Conservation (phyloP, 2,888 invertebrate species). For the Pandemis heparana region DNA sequence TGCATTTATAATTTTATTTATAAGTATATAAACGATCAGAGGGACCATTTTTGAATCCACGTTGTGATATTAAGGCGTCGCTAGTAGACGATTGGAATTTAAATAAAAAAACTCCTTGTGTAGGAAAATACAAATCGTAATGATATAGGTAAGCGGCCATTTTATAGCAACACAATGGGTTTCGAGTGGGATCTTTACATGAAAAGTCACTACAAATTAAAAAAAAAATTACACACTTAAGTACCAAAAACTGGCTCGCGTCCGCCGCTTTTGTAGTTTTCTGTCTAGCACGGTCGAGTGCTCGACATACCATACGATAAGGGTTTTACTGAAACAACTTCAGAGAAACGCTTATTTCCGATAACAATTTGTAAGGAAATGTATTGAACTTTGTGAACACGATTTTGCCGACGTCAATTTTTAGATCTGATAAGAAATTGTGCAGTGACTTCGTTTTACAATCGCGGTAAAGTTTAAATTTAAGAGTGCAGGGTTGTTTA, state of each 20-base stretch:
- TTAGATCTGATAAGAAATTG: slow-evolving; percentile 34
- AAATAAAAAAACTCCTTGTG: no score
- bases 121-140: no score
- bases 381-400: slow-evolving; percentile 51
- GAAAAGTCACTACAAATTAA: background rate
- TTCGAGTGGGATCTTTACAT: no score
- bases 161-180: no score
- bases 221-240: background rate
- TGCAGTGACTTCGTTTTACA: slow-evolving; percentile 24
- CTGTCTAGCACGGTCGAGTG: slow-evolving; percentile 51
- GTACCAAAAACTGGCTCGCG: slow-evolving; percentile 3
- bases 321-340: slow-evolving; percentile 70
- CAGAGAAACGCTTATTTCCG: slow-evolving; percentile 66
- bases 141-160: no score
- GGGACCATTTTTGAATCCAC: no score
- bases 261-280: slow-evolving; percentile 46
- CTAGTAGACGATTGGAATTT: no score
- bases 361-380: slow-evolving; percentile 74
- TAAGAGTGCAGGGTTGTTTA: background rate
- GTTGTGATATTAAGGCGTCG: no score
- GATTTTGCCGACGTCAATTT: slow-evolving; percentile 45
- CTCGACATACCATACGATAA: slow-evolving; percentile 70
- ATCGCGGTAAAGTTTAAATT: background rate
- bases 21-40: no score
- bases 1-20: no score